Base-by-base conservation (phyloP, 2,888 invertebrate species). In the Netelia fuscicornis region DNA sequence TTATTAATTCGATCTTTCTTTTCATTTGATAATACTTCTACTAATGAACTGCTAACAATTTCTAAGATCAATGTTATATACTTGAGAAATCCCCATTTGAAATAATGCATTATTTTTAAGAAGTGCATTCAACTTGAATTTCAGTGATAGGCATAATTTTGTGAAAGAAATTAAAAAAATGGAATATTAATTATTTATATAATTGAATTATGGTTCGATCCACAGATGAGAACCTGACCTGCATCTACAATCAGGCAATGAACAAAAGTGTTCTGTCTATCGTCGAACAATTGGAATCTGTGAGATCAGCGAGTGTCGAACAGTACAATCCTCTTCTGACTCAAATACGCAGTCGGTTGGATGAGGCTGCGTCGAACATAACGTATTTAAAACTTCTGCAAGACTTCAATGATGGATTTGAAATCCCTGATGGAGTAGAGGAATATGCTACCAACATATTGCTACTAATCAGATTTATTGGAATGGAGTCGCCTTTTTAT, bases 401-500 rank as follows among this genome's bases (percentile, higher is more conserved):
- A 58, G 94, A 94, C 64, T 94, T 94, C 5, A 95, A 95, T 88
- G 91, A 93, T 71, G 91, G 93, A 81, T 90, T 96, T n/a, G 90
- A 92, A 23, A 93, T 91, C 70, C 92, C 95, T 0, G 89, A 90
- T 6, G 94, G 94, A 48, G 94, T 95, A 37, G 94, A 95, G 5
- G 90, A 91, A 13, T 88, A 93, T 87, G 87, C 95, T 54, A 94
- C 94, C 6, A 94, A 94, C 74, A 94, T 95, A 58, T 91, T 96
- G 10, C 94, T 94, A 86, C 88, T 94, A 6, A 93, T 95, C 64
- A 91, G 95, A 83, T 94, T 95, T 86, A 95, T 96, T 84, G 95
- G 95, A 94, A 92, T 92, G 25, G 94, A 95, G 89, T 95, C 95
- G 0, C 94, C 95, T 52, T 95, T 94, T 91, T 96, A 95, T 89